phyloP scores from a whole-genome alignment of 2,113 vertebrate genomes.

The Nestor notabilis region DNA sequence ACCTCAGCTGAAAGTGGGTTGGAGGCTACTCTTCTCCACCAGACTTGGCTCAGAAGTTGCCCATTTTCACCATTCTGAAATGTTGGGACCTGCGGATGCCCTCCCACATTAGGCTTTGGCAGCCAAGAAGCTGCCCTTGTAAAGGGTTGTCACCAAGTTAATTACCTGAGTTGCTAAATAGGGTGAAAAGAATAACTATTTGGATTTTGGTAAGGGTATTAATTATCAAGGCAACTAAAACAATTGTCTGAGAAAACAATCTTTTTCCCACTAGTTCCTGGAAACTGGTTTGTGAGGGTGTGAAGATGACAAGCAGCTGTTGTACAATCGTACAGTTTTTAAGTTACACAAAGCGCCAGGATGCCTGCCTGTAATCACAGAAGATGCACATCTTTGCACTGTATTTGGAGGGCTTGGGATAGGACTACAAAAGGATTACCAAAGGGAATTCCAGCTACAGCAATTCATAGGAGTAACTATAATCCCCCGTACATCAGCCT shows the following conservation, averaged over 20 bases:
- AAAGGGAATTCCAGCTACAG: not conserved
- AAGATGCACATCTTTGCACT: not conserved
- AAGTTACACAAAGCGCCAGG: not conserved
- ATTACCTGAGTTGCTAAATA: not conserved
- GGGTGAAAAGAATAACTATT: not conserved
- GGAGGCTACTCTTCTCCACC: not conserved
- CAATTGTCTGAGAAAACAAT: not conserved
- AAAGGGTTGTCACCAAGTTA: not conserved
- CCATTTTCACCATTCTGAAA: not conserved
- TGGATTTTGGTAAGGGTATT: not conserved
- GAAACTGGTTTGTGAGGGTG: not conserved
- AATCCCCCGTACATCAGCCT: not conserved
- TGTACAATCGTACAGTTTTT: not conserved
- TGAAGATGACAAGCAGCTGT: not conserved
- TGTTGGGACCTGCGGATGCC: not conserved
- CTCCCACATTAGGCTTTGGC: rapidly evolving
- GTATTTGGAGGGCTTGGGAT: not conserved
- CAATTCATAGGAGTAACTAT: not conserved
- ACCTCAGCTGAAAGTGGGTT: not conserved
- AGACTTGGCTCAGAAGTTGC: not conserved
- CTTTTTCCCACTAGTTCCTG: not conserved
- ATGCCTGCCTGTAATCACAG: not conserved
- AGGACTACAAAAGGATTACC: not conserved
- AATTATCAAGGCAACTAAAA: not conserved
- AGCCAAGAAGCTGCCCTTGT: not conserved